Base-by-base conservation (phyloP, 1,140 invertebrate species). In the Euschistus heros region DNA sequence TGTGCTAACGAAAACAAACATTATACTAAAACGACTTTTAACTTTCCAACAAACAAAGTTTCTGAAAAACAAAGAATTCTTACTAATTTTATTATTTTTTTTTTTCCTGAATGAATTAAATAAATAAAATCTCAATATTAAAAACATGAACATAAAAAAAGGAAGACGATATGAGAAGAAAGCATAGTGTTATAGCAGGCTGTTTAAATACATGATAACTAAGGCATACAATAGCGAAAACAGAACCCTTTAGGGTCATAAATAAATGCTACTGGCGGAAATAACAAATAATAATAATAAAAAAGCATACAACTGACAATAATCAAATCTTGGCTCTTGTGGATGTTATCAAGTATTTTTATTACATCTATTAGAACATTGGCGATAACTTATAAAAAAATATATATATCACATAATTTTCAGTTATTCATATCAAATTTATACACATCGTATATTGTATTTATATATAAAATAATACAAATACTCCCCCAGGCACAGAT, bases 341-440 rank as follows among this genome's bases (percentile, higher is more conserved):
- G 10, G 22, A n/a, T 24, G 13, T 54, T 20, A 20, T 20, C n/a
- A 54, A 54, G 22, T 20, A 54, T 54, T 20, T 22, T 20, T 24
- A 20, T 54, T 54, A 20, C 52, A 54, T 54, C 52, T 30, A 47
- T 54, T 54, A 54, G 22, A 54, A 54, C n/a, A 22, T 54, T 54
- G 52, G 52, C 52, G 22, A 18, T 54, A 20, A 54, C 52, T 54
- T 54, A 54, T 20, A 54, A 54, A 54, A 54, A 54, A 20, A 47
- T 47, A 47, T 47, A 54, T 54, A 54, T 54, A 54, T 54, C 52
- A 54, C 52, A 54, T 54, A 54, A 54, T 54, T 54, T 47, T 47
- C 22, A 20, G 22, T 24, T 54, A 20, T 54, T 54, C 13, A 13
- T 20, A 20, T 54, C 22, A 54, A 14, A 30, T 30, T 30, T 54